Base-by-base conservation (phyloP, 2,888 invertebrate species). In the Epinotia nisella region DNA sequence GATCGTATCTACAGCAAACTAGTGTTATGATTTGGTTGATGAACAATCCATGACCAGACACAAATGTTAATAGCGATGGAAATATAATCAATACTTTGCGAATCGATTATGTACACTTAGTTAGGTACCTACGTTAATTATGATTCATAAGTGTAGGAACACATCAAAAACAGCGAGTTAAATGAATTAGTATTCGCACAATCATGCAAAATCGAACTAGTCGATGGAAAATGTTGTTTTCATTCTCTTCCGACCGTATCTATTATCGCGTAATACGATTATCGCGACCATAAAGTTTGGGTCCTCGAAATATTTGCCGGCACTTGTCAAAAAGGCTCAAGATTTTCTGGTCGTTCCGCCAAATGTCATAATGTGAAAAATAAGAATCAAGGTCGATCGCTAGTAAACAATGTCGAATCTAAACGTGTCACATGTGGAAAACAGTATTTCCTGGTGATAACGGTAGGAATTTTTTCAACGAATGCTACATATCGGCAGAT, bases 401-500 rank as follows among this genome's bases (percentile, higher is more conserved):
- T 39, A 35, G 72, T 62, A 67, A 72, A 72, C 72, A 72, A 72
- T 72, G 21, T 49, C 15, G 56, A 49, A 67, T 72, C 24, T 55
- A 35, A 35, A 67, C 61, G 67, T 67, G 67, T 67, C 67, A 72
- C 21, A 68, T 35, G 65, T 71, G 67, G 39, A 61, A 72, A 72
- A 72, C 67, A 71, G 55, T 55, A 62, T 55, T 72, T 72, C 72
- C 72, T 68, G 72, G 51, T 62, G 72, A 72, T 72, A 72, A 68
- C 72, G n/a, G 45, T 39, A 49, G 61, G 67, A 62, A 72, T 67
- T 49, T 72, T 60, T 71, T 61, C 41, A 53, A 3, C 55, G 45
- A 53, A 45, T 21, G 21, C 4, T 65, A 1, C 35, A 19, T 24
- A 66, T 35, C 13, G n/a, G 15, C 15, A 17, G 11, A 55, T 45